Conservation (phyloP, 2,113 vertebrate genomes). For the Rousettus leschenaultii region DNA sequence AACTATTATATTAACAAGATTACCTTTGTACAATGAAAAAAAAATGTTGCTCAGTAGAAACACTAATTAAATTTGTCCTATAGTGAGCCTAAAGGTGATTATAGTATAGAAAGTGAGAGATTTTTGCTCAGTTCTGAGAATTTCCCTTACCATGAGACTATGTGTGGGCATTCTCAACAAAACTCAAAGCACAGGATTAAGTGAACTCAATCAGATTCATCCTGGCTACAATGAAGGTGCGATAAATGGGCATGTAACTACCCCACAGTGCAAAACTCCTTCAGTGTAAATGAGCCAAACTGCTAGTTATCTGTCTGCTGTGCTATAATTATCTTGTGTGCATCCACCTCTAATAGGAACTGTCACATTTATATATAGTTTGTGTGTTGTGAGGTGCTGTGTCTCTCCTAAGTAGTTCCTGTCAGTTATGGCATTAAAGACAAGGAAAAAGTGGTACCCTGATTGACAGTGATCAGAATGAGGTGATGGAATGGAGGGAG, state of each 20-base stretch:
- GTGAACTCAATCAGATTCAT: not conserved
- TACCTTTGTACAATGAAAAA: not conserved
- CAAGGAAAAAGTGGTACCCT: not conserved
- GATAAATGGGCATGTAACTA: conserved; percentile 56
- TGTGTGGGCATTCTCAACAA: not conserved
- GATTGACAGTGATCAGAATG: conserved; percentile 55
- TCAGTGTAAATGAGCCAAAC: conserved; percentile 70
- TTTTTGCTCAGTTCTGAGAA: conserved; percentile 5
- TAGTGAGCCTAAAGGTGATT: not conserved
- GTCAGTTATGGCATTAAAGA: conserved; percentile 35
- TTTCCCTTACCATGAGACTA: not conserved
- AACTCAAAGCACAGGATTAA: conserved; percentile 39
- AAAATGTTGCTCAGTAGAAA: not conserved
- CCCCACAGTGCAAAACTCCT: conserved; percentile 59
- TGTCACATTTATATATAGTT: conserved; percentile 19
- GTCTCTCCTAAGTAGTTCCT: conserved; percentile 39
- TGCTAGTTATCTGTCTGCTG: conserved; percentile 55
- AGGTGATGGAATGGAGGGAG: not conserved
- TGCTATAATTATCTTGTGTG: conserved; percentile 66
- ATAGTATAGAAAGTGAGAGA: not conserved
- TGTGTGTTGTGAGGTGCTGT: conserved; percentile 54
- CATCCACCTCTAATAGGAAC: conserved; percentile 49
- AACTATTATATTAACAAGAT: not conserved
- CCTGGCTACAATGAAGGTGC: conserved; percentile 4
- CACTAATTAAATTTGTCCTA: not conserved